Evolutionary conservation across 2,797 vertebrate species (phyloP), one percentile per base, ranked within the genome.

Genomic region (Chelon auratus): DNA sequence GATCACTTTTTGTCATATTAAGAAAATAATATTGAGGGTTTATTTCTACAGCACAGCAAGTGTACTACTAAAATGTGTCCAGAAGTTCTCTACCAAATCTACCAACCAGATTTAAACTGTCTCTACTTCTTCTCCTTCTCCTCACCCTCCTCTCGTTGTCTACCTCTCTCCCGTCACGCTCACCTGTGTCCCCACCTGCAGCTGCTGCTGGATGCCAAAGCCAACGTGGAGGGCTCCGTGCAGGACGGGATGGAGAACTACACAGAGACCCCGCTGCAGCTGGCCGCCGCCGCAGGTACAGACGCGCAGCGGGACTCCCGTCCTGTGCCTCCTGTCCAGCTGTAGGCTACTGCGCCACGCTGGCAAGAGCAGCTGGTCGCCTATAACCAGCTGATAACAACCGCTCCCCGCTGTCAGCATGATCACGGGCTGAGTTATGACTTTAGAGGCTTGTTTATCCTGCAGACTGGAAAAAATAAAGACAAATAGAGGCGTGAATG

Each of bases 171-270:
- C 42, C 61, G 37, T 57, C 15, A 26, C 58, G n/a, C 47, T 42
- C 12, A 18, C 42, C 0, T 18, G 1, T 68, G 37, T 72, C 71
- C 24, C 61, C 14, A 9, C 62, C 56, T 62, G 65, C 94, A 99
- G 98, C 93, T 99, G 71, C 93, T 99, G 76, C 92, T 99, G 78
- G 98, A 99, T 50, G 97, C 96, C 57, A 96, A 96, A 87, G 97
- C 97, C 79, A 97, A 96, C 51, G 97, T 97, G 59, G 97, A 99
- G 90, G 98, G 97, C 36, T 98, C 96, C 30, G 94, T 98, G 87
- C 97, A 98, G 80, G 95, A 97, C 0, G 96, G 96, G 11, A 97
- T 97, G 86, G 97, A 99, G 92, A 99, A 99, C 92, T 97, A 97
- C 89, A 97, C 97, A 0, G 98, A 99, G 93, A 99, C 98, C 0